These are phyloP conservation scores for Parapristionchus giblindavisi DNA, from an alignment of 2,888 invertebrate genomes.

Conservation along the genomic window DNA sequence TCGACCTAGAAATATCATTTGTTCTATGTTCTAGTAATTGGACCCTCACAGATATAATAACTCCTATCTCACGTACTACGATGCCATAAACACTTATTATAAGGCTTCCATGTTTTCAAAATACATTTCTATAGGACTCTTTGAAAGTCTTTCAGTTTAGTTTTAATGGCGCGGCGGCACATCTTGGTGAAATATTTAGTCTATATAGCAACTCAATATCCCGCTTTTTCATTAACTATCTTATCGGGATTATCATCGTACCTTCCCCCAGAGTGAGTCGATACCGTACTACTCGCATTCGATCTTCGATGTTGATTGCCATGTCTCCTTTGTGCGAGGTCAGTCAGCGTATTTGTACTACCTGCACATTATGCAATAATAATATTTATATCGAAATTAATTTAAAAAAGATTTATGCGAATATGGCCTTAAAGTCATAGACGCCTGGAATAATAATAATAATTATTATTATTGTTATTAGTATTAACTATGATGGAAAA, in stretches of 20 bases:
- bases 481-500: too few species aligned
- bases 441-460: too few species aligned
- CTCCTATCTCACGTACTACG: too few species aligned
- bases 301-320: conserved; percentile 64
- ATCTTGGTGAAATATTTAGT: too few species aligned
- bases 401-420: not conserved
- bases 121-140: too few species aligned
- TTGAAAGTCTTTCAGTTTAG: too few species aligned
- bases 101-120: too few species aligned
- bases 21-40: not conserved
- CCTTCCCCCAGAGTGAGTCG: conserved; percentile 67
- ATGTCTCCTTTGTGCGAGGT: conserved; percentile 65
- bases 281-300: conserved; percentile 67
- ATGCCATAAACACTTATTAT: too few species aligned
- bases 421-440: conserved; percentile 4
- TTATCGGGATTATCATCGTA: conserved; percentile 12
- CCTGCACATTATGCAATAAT: conserved; percentile 44
- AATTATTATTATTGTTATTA: too few species aligned
- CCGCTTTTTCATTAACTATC: not conserved
- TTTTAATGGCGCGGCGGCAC: too few species aligned
- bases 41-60: too few species aligned
- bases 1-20: conserved; percentile 46
- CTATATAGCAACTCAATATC: too few species aligned
- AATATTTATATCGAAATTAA: not conserved
- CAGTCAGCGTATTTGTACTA: conserved; percentile 67